Conservation (phyloP, 92 coral and sea anemone species). For the Nematostella vectensis region DNA sequence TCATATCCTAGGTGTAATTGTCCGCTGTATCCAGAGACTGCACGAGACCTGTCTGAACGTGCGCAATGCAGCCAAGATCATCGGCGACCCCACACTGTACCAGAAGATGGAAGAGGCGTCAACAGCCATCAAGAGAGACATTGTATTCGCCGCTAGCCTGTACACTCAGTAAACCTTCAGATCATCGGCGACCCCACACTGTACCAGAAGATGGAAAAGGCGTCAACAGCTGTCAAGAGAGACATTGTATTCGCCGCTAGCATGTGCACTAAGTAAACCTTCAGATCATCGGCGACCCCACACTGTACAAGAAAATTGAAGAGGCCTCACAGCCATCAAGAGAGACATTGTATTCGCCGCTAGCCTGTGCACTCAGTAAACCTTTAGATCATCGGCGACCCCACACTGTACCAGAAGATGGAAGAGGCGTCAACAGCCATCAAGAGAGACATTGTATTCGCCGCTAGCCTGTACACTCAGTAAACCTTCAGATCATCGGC, state of each 20-base stretch:
- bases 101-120: constrained; percentile 95
- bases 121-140: constrained; percentile 74
- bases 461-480: constrained; percentile 94
- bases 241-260: constrained; percentile 98
- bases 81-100: constrained; percentile 83
- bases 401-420: constrained; percentile 80
- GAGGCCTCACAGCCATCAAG: constrained; percentile 66
- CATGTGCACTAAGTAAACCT: constrained; percentile 70
- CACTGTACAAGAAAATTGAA: constrained; percentile 82
- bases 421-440: constrained; percentile 74
- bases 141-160: constrained; percentile 94
- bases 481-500: constrained; percentile 54
- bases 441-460: constrained; percentile 91
- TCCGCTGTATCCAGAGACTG: constrained; percentile 90
- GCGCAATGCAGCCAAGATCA: constrained; percentile 80
- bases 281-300: constrained; percentile 74
- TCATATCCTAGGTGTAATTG: constrained; percentile 64
- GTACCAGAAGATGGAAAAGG: constrained; percentile 87
- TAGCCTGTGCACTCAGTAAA: constrained; percentile 84
- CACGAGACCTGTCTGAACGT: constrained; percentile 91
- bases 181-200: constrained; percentile 81
- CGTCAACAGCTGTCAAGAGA: constrained; percentile 70
- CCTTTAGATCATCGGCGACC: constrained; percentile 64
- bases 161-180: constrained; percentile 65
- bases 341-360: constrained; percentile 98